Conservation (phyloP, 2,797 vertebrate genomes). For the Balearica regulorum region DNA sequence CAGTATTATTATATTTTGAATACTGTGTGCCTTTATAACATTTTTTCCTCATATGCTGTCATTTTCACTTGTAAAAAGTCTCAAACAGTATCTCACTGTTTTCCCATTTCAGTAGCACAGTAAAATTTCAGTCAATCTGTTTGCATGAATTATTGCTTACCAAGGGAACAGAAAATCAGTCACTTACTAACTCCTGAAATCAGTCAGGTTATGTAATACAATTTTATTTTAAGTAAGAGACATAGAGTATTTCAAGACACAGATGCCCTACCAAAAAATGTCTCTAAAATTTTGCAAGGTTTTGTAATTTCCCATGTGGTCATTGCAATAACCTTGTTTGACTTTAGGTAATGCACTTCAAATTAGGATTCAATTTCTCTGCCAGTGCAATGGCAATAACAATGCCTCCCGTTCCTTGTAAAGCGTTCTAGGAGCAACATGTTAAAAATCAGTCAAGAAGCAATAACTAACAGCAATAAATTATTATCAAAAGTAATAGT, state of each 20-base stretch:
- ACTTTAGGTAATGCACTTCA: slow-evolving; percentile 2
- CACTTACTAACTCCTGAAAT: slow-evolving; percentile 22
- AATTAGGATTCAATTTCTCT: slow-evolving; percentile 12
- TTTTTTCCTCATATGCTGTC: background rate
- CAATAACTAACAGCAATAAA: background rate
- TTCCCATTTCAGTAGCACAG: background rate
- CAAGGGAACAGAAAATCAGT: slow-evolving; percentile 28
- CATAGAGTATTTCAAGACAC: background rate
- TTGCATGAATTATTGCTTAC: slow-evolving; percentile 35
- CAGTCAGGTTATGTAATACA: background rate
- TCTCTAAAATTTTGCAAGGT: background rate
- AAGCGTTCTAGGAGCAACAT: background rate
- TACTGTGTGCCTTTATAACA: background rate
- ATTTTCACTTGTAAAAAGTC: background rate
- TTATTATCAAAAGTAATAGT: background rate
- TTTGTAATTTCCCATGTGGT: slow-evolving; percentile 36
- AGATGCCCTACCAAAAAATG: background rate
- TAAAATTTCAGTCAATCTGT: slow-evolving; percentile 5
- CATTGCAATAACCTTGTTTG: slow-evolving; percentile 9
- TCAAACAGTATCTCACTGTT: background rate
- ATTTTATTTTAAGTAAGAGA: slow-evolving; percentile 39
- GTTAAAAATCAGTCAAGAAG: background rate
- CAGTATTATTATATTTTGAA: background rate
- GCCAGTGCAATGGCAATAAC: background rate
- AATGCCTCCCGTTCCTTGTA: background rate